Conservation (phyloP, 2,797 vertebrate species). For the Pipistrellus kuhlii region DNA sequence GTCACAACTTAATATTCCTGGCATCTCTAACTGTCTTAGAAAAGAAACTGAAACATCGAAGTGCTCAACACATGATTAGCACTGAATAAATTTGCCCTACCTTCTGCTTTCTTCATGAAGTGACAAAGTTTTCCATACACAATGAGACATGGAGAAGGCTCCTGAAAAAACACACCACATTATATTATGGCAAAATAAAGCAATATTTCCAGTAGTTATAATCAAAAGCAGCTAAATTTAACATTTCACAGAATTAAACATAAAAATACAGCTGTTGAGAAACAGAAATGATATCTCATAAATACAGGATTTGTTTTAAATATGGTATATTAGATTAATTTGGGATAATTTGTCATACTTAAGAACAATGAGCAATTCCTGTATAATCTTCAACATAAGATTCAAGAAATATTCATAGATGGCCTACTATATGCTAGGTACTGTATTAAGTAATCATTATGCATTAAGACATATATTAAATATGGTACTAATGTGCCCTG, state of each 20-base stretch:
- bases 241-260: slow-evolving; percentile 40
- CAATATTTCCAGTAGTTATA: slow-evolving; percentile 27
- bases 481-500: neutral
- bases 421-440: neutral
- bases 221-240: slow-evolving; percentile 46
- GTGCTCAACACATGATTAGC: neutral
- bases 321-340: neutral
- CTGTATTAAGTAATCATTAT: neutral
- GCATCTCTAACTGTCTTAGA: neutral
- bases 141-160: neutral
- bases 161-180: neutral
- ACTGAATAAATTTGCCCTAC: neutral
- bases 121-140: slow-evolving; percentile 13
- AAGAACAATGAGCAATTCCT: neutral
- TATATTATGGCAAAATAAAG: slow-evolving; percentile 8
- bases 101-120: slow-evolving; percentile 21
- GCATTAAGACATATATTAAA: neutral
- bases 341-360: neutral
- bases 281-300: neutral
- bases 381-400: neutral
- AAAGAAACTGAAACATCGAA: slow-evolving; percentile 10
- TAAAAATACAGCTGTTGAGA: neutral
- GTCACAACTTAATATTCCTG: slow-evolving; percentile 6
- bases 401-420: neutral
- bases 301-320: neutral